Base-by-base conservation (phyloP, 2,113 vertebrate species). In the Anolis sagrei region DNA sequence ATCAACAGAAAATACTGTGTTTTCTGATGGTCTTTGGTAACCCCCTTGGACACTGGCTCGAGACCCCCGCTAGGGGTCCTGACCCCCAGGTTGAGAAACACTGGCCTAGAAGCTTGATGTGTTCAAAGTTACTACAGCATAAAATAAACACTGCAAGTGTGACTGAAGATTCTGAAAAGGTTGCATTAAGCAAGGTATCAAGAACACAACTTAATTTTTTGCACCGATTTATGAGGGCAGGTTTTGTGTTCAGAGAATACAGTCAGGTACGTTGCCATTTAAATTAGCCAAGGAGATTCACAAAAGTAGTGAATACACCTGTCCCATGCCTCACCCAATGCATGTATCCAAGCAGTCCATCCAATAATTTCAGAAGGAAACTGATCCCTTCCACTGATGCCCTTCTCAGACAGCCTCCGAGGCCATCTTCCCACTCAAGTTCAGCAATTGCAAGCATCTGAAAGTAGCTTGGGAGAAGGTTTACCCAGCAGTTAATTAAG, bases 401-500 rank as follows among this genome's bases (percentile, higher is more conserved):
- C 84, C 54, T 23, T 7, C 7, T n/a, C 19, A 21, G 44, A 13
- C 23, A 29, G 16, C 1, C 85, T 84, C 87, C 88, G 29, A 25
- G 70, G 64, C 61, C 74, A 86, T 88, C 39, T 87, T 78, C 5
- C 86, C 87, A 87, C 91, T 87, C 0, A 84, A 90, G 89, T 89
- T 89, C 90, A 92, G 88, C 79, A 90, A 90, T 91, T 90, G 90
- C 87, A 91, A 91, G 87, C 81, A 66, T 93, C 93, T 92, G 93
- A 92, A 93, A 92, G 94, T 94, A 94, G 95, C 93, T 89, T 4
- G 44, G 92, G 92, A 96, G 94, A 94, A 89, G 90, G 95, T 95
- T 94, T 96, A 96, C 92, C 92, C 85, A 74, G 91, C 83, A 96
- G 96, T 97, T 97, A 97, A 97, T 96, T 97, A 97, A 97, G 96